phyloP scores from a whole-genome alignment of 2,888 invertebrate genomes.

The Aphidoletes aphidimyza region DNA sequence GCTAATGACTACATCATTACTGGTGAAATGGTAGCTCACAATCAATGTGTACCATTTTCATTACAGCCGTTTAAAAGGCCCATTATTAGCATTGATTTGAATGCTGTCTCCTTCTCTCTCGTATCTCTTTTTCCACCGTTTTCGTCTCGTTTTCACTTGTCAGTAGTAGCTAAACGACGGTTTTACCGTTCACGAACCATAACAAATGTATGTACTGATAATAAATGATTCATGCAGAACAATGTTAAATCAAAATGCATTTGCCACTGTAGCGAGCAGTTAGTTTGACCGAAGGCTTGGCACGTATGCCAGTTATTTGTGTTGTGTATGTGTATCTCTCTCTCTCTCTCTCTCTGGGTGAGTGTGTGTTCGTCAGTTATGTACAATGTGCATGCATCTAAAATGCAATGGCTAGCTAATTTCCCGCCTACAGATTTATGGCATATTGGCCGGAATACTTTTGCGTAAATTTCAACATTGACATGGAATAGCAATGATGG shows the following conservation, averaged over 20 bases:
- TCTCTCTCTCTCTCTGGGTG: too few relatives aligned
- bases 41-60: conserved; percentile 14
- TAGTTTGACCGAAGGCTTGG: background rate
- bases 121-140: too few relatives aligned
- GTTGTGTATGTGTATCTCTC: background rate
- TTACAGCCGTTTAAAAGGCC: conserved; percentile 15
- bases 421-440: conserved; percentile 53
- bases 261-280: background rate
- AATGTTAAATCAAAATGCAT: conserved; percentile 52
- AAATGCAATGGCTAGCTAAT: conserved; percentile 45
- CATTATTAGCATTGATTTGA: conserved; percentile 43
- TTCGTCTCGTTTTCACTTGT: too few relatives aligned
- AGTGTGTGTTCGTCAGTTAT: too few relatives aligned
- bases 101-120: too few relatives aligned
- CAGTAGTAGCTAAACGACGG: too few relatives aligned
- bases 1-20: background rate
- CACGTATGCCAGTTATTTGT: conserved; percentile 17
- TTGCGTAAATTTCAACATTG: conserved; percentile 39
- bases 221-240: conserved; percentile 51
- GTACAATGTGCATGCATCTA: background rate
- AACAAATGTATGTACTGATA: conserved; percentile 48
- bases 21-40: background rate
- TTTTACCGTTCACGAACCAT: background rate
- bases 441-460: conserved; percentile 54
- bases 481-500: background rate